Conservation (phyloP, 2,113 vertebrate genomes). For the Ciconia maguari region DNA sequence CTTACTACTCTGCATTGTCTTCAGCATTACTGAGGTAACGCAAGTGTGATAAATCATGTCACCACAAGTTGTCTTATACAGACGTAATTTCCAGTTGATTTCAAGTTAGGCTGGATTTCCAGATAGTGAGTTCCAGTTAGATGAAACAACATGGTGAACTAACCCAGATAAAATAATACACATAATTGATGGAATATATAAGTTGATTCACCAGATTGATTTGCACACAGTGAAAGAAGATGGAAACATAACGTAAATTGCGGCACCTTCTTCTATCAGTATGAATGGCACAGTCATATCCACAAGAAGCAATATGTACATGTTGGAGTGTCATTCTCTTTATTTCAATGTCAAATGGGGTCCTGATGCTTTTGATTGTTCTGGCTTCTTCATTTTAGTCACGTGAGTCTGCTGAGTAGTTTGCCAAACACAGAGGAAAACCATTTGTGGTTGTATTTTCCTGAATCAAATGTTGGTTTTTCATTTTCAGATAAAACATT, state of each 20-base stretch:
- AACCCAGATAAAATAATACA: neutral
- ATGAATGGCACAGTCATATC: neutral
- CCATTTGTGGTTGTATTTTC: neutral
- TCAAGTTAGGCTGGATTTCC: neutral
- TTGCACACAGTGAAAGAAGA: neutral
- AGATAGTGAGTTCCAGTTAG: neutral
- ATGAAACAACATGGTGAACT: neutral
- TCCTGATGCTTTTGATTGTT: neutral
- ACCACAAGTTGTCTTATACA: neutral
- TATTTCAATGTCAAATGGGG: neutral
- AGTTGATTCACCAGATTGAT: neutral
- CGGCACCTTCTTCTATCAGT: neutral
- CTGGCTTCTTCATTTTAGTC: neutral
- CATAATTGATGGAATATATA: neutral
- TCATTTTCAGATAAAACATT: neutral
- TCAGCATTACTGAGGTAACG: neutral
- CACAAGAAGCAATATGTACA: neutral
- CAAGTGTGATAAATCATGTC: neutral
- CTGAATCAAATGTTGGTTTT: neutral
- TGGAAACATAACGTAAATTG: neutral
- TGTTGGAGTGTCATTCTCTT: neutral
- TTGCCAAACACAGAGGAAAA: neutral
- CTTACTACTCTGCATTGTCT: neutral
- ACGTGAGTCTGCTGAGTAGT: neutral
- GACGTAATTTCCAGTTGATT: neutral